A percentile compares a stretch with the other conserved stretches of the same genome.
phyloP scores from a whole-genome alignment of 2,113 vertebrate genomes.

The Picathartes gymnocephalus region DNA sequence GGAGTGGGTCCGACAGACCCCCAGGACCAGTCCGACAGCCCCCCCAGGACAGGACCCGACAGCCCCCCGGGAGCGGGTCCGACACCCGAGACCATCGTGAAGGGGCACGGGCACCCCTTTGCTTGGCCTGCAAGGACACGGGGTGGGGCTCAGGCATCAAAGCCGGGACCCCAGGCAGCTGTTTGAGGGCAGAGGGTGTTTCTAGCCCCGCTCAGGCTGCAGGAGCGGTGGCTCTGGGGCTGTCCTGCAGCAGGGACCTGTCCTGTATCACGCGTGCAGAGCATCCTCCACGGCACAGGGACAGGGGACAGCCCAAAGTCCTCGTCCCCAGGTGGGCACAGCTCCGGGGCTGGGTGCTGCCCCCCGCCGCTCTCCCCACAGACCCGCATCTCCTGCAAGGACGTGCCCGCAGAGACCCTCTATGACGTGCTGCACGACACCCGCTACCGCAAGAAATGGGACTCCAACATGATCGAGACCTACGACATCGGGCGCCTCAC shows the following conservation, averaged over 20 bases:
- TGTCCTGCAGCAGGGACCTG: neutral
- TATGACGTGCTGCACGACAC: conserved; percentile 90
- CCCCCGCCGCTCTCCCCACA: neutral
- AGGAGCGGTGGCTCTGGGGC: neutral
- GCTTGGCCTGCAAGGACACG: neutral
- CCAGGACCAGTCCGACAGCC: too few species aligned
- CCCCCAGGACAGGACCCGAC: neutral
- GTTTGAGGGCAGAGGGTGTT: neutral
- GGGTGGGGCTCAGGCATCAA: neutral
- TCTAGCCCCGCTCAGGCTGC: rapidly evolving
- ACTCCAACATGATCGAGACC: conserved; percentile 89
- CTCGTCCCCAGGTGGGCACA: rapidly evolving
- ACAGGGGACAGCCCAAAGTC: rapidly evolving
- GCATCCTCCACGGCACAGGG: neutral
- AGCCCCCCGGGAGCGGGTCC: neutral
- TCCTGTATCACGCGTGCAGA: rapidly evolving
- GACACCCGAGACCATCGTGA: rapidly evolving
- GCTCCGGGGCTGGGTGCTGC: neutral
- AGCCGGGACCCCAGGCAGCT: neutral
- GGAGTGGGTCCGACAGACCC: neutral
- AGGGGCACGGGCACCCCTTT: neutral
- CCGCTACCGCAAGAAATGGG: conserved; percentile 87
- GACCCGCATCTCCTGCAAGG: conserved; percentile 87
- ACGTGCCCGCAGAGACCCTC: conserved; percentile 80
- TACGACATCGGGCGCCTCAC: conserved; percentile 87